Conservation (phyloP, 2,797 vertebrate genomes). For the Zenarchopterus dispar region DNA sequence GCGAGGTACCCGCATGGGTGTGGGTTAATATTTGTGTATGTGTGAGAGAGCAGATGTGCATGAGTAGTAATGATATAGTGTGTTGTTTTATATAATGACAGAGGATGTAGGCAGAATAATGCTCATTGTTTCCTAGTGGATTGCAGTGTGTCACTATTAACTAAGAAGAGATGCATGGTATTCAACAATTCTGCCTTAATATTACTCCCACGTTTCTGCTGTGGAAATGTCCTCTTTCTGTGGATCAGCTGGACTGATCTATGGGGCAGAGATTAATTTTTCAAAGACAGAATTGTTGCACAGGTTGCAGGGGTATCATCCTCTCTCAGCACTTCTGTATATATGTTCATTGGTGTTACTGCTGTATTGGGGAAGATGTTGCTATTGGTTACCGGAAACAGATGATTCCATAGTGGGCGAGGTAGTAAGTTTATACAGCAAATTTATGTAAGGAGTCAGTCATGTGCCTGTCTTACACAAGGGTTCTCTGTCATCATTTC, state of each 20-base stretch:
- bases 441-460: slow-evolving; percentile 60
- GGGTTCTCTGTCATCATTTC: slow-evolving; percentile 4
- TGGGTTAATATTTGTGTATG: slow-evolving; percentile 42
- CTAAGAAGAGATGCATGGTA: slow-evolving; percentile 52
- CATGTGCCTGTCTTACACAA: slow-evolving; percentile 12
- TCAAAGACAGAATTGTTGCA: slow-evolving; percentile 15
- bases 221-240: slow-evolving; percentile 26
- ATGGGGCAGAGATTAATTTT: background rate
- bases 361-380: slow-evolving; percentile 65
- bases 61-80: slow-evolving; percentile 59
- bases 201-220: slow-evolving; percentile 15
- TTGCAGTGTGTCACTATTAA: slow-evolving; percentile 54
- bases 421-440: slow-evolving; percentile 55
- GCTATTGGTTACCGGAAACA: slow-evolving; percentile 72
- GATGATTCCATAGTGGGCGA: slow-evolving; percentile 56
- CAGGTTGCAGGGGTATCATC: slow-evolving; percentile 28
- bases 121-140: slow-evolving; percentile 55
- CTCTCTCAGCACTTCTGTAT: slow-evolving; percentile 25
- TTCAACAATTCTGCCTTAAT: slow-evolving; percentile 31
- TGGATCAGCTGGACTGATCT: slow-evolving; percentile 6
- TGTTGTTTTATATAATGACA: slow-evolving; percentile 60
- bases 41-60: slow-evolving; percentile 58
- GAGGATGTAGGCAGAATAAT: slow-evolving; percentile 60
- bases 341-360: slow-evolving; percentile 50
- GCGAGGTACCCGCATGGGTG: slow-evolving; percentile 84